A percentile compares a stretch with the other conserved stretches of the same genome.
These are phyloP conservation scores for Hapalemur alaotrensis DNA, from an alignment of 2,797 vertebrate species.

Conservation along the genomic window DNA sequence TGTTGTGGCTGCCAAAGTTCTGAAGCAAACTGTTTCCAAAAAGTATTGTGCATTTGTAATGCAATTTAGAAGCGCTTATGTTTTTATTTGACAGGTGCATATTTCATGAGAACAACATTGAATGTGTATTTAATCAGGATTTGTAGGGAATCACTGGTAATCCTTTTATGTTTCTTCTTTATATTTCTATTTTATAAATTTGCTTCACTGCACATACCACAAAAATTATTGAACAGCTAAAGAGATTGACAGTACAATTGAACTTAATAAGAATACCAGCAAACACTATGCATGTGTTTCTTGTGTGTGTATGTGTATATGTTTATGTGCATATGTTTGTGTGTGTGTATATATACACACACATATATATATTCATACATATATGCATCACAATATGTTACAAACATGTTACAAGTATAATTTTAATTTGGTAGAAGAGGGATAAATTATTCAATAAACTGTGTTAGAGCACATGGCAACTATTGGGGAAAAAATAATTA, in stretches of 20 bases:
- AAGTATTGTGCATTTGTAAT: background rate
- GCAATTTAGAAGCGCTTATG: background rate
- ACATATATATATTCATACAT: background rate
- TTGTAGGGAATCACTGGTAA: constrained; percentile 59
- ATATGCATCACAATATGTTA: background rate
- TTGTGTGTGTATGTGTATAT: background rate
- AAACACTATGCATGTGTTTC: background rate
- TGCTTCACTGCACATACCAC: background rate
- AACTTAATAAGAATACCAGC: background rate
- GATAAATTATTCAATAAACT: constrained; percentile 21
- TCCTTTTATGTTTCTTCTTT: constrained; percentile 59
- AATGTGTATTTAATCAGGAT: constrained; percentile 51
- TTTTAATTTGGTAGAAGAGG: constrained; percentile 30
- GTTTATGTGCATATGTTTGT: background rate
- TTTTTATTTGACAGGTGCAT: constrained; percentile 52
- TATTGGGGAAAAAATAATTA: constrained; percentile 16
- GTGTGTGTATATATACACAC: background rate
- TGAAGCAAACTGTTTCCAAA: background rate
- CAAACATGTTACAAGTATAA: background rate
- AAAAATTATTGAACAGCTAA: background rate
- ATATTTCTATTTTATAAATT: constrained; percentile 43
- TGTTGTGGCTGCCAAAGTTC: background rate
- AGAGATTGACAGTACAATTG: background rate
- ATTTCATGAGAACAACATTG: constrained; percentile 38
- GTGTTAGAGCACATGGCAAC: background rate